Base-by-base conservation (phyloP, 2,888 invertebrate genomes). In the Clostera curtula region DNA sequence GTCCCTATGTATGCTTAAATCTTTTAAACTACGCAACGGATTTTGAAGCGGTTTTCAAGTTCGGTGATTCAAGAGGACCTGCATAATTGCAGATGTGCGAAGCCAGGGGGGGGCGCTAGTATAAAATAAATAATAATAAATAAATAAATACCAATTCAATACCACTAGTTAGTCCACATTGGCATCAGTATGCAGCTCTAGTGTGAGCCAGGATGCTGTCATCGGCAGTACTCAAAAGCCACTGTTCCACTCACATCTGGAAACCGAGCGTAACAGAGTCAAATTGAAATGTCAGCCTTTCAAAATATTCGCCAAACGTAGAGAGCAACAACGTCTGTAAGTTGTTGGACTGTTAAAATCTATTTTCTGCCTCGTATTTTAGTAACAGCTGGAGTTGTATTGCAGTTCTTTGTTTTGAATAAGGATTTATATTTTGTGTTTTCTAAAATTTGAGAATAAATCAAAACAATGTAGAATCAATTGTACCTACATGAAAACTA, bases 221-320 rank as follows among this genome's bases (percentile, higher is more conserved):
- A 57, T 33, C 36, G 25, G 34, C 61, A 65, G 24, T 29, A 38
- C 37, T 30, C 24, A 32, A 55, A 53, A 63, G 51, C 49, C 38
- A 47, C 35, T 45, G 42, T 43, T 49, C 38, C 43, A 41, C 38
- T 43, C 42, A 43, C 25, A 39, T 43, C 33, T 42, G 25, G 34
- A 41, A 56, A 47, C 56, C 50, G 40, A 58, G 58, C 61, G 57
- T 57, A 56, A 65, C 66, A 62, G 66, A 73, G 59, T 67, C 57
- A 66, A 73, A 77, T 76, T 72, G 73, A 67, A 75, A 73, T 58
- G 76, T 72, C 75, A 73, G 49, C 56, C 49, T 61, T 46, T 56
- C 52, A 61, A 60, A n/a, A 66, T 55, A 52, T 57, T 61, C 50
- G 46, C 46, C 36, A 32, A 31, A 32, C 35, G 43, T 43, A 32